phyloP scores from a whole-genome alignment of 2,797 vertebrate species.

The Paedocypris micromegethes region DNA sequence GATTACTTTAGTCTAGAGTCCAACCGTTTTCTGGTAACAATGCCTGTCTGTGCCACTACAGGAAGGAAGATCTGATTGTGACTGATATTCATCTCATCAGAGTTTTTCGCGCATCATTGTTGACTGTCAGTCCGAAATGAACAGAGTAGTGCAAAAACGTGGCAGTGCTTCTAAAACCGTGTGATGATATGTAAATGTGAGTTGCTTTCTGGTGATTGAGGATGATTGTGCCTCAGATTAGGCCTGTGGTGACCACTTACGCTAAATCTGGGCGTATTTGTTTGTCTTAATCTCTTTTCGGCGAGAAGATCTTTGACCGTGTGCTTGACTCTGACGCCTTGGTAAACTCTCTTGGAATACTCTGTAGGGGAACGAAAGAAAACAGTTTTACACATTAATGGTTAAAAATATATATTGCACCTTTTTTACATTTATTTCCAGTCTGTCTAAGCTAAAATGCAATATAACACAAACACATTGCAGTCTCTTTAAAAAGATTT shows the following conservation, averaged over 20 bases:
- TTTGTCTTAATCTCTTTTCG: constrained; percentile 75
- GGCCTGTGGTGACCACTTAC: constrained; percentile 60
- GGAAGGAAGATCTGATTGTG: constrained; percentile 38
- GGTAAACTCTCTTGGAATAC: constrained; percentile 77
- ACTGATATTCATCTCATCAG: constrained; percentile 47
- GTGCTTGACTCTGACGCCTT: constrained; percentile 82
- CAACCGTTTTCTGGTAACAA: constrained; percentile 50
- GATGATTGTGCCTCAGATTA: not conserved
- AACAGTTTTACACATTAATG: not conserved
- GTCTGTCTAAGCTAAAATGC: no score
- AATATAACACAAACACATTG: no score
- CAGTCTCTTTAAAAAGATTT: no score
- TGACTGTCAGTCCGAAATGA: no score
- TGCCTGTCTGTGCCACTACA: constrained; percentile 45
- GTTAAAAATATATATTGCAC: no score
- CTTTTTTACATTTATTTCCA: no score
- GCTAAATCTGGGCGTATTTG: constrained; percentile 61
- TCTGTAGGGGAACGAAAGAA: constrained; percentile 58
- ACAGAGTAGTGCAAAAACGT: no score
- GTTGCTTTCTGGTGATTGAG: not conserved
- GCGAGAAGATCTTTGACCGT: constrained; percentile 84
- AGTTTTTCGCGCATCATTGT: constrained; percentile 21
- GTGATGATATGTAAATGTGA: no score
- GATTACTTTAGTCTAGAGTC: constrained; percentile 34
- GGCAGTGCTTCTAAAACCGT: no score